These are phyloP conservation scores for Hirtodrosophila confusa DNA, from an alignment of 2,888 invertebrate species.

Conservation along the genomic window DNA sequence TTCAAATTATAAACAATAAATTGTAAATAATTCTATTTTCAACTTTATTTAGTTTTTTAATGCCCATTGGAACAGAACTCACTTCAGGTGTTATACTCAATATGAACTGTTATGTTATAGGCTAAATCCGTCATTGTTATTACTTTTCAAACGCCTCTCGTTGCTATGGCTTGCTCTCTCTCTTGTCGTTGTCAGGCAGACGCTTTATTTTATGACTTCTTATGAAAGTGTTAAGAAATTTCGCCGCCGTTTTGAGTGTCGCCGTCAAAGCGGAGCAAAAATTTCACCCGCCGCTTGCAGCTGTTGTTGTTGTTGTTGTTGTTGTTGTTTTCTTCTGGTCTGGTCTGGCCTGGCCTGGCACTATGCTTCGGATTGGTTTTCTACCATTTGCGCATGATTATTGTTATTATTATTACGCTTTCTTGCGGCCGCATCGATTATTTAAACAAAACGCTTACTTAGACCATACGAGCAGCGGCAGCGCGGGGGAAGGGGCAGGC, in stretches of 20 bases:
- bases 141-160: not conserved
- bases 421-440: slow-evolving; percentile 55
- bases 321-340: slow-evolving; percentile 11
- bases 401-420: slow-evolving; percentile 61
- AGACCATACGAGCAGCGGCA: slow-evolving; percentile 19
- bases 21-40: too few relatives aligned
- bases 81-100: too few relatives aligned
- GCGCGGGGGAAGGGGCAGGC: slow-evolving; percentile 24
- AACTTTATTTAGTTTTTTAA: too few relatives aligned
- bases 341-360: slow-evolving; percentile 1
- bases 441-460: slow-evolving; percentile 49
- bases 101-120: too few relatives aligned
- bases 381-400: slow-evolving; percentile 64
- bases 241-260: slow-evolving; percentile 56
- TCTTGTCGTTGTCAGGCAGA: slow-evolving; percentile 1
- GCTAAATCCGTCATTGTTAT: too few relatives aligned
- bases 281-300: slow-evolving; percentile 58
- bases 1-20: too few relatives aligned
- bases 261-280: slow-evolving; percentile 46
- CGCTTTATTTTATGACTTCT: slow-evolving; percentile 58
- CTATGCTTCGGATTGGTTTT: slow-evolving; percentile 51
- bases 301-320: slow-evolving; percentile 14
- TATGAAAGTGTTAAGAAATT: slow-evolving; percentile 74
- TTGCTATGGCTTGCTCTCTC: slow-evolving; percentile 17
- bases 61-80: too few relatives aligned